These are phyloP conservation scores for Agrilus cyanescens DNA, from an alignment of 2,888 invertebrate species.

Conservation along the genomic window DNA sequence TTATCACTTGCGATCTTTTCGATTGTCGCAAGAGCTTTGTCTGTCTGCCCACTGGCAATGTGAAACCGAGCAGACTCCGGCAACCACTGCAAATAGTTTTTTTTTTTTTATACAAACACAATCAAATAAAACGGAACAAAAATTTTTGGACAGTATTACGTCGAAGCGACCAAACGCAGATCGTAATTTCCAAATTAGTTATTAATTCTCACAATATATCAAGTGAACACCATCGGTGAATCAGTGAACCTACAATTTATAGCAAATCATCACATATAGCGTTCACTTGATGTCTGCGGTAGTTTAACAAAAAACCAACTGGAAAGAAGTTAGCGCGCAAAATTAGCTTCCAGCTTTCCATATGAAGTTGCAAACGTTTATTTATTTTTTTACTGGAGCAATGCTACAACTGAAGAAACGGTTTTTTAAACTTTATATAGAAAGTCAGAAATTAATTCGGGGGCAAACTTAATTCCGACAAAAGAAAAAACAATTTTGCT, in stretches of 20 bases:
- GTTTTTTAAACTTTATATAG: background rate
- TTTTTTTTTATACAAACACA: background rate
- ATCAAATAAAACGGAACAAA: too few species aligned
- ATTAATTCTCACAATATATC: too few species aligned
- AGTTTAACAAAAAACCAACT: too few species aligned
- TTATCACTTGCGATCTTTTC: slow-evolving; percentile 82
- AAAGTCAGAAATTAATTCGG: background rate
- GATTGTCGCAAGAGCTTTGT: slow-evolving; percentile 73
- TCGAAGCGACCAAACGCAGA: too few species aligned
- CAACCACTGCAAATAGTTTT: slow-evolving; percentile 59
- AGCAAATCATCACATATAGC: too few species aligned
- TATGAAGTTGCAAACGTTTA: background rate
- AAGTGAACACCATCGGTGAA: too few species aligned
- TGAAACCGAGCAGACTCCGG: slow-evolving; percentile 88
- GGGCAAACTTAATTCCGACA: background rate
- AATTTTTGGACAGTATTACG: too few species aligned
- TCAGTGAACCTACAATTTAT: too few species aligned
- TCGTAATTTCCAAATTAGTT: too few species aligned
- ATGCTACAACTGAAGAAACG: background rate
- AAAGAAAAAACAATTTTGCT: background rate
- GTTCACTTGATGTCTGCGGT: too few species aligned
- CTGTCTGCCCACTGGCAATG: slow-evolving; percentile 75
- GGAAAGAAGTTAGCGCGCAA: too few species aligned
- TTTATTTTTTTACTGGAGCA: background rate
- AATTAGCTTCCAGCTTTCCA: background rate